phyloP scores from a whole-genome alignment of 2,113 vertebrate genomes.

The Microtus montanus region DNA sequence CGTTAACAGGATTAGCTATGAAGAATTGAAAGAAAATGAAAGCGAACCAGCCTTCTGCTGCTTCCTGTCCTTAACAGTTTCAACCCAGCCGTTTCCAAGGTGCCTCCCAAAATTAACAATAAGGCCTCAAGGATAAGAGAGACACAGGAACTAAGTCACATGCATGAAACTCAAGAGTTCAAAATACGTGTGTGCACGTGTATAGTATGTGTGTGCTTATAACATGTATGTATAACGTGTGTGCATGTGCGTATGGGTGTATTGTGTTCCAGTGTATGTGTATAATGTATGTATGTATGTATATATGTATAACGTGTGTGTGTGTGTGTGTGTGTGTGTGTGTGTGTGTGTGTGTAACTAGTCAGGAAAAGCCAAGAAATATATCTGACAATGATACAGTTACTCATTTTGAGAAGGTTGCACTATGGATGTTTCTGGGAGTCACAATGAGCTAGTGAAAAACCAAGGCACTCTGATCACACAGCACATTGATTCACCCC shows the following conservation, averaged over 20 bases:
- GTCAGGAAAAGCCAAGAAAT: background rate
- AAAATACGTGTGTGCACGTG: background rate
- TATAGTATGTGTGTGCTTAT: background rate
- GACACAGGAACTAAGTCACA: background rate
- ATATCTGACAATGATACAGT: background rate
- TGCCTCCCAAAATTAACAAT: background rate
- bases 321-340: background rate
- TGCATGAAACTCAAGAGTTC: background rate
- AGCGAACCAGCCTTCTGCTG: background rate
- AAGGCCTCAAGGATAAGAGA: constrained; percentile 27
- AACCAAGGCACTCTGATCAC: background rate
- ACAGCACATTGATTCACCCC: background rate
- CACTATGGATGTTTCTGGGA: background rate
- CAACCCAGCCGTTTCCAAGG: background rate
- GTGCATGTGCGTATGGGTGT: background rate
- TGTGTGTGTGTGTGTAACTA: background rate
- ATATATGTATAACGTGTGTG: background rate
- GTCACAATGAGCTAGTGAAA: background rate
- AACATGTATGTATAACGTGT: background rate
- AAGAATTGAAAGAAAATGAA: constrained; percentile 55
- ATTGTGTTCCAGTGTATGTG: background rate
- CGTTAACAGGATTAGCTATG: background rate
- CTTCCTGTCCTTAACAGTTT: constrained; percentile 29
- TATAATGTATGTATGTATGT: background rate
- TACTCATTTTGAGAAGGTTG: constrained; percentile 1